These are phyloP conservation scores for human DNA, from an alignment of 2,113 vertebrate species.

Conservation along the genomic window GRCh38 chr2:38545501-38546000, in stretches of 20 bases:
- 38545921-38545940: too few species aligned
- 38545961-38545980: too few species aligned
- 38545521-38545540: neutral
- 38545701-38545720: neutral
- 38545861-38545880: too few species aligned
- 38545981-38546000: too few species aligned
- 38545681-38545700: constrained; percentile 26
- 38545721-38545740: neutral
- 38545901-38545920: too few species aligned
- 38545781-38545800: neutral
- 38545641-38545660: neutral
- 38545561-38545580: neutral
- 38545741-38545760: neutral
- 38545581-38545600: too few species aligned
- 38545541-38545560: neutral
- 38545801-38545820: too few species aligned
- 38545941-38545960: too few species aligned
- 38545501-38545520: neutral
- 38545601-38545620: neutral
- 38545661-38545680: neutral
- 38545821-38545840: too few species aligned
- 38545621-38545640: neutral
- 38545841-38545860: too few species aligned
- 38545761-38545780: neutral
- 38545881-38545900: too few species aligned